Conservation (phyloP, 1,140 invertebrate genomes). For the Spodoptera litura region DNA sequence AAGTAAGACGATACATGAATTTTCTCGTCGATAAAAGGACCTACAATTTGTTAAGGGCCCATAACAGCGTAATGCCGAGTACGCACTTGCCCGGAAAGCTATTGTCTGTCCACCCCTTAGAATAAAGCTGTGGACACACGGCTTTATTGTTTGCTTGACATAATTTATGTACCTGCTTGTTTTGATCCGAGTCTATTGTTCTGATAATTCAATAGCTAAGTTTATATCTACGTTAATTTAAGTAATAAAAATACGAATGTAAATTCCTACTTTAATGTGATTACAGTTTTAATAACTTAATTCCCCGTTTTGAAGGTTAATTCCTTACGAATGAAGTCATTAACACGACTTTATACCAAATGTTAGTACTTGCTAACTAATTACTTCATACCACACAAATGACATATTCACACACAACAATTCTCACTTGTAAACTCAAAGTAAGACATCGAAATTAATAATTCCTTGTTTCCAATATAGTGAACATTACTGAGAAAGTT, state of each 20-base stretch:
- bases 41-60: constrained; percentile 49
- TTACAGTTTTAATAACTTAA: too few relatives aligned
- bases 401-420: background rate
- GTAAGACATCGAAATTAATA: constrained; percentile 4
- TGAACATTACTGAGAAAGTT: constrained; percentile 45
- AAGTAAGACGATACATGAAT: constrained; percentile 47
- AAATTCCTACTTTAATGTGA: too few relatives aligned
- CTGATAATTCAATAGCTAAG: constrained; percentile 32
- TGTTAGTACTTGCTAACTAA: too few relatives aligned
- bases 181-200: constrained; percentile 25
- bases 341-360: too few relatives aligned
- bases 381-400: background rate
- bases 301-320: too few relatives aligned
- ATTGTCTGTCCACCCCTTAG: constrained; percentile 52
- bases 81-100: constrained; percentile 52
- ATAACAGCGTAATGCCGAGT: constrained; percentile 39
- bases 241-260: too few relatives aligned
- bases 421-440: background rate
- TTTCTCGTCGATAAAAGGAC: constrained; percentile 50
- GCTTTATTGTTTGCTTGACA: constrained; percentile 39
- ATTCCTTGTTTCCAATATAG: background rate
- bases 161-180: constrained; percentile 47
- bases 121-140: constrained; percentile 44
- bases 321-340: too few relatives aligned
- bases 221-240: constrained; percentile 8